Percentiles rank a stretch among this genome's conserved stretches.
These are phyloP conservation scores for Tenebrio molitor DNA, from an alignment of 1,140 invertebrate species.

Conservation along the genomic window DNA sequence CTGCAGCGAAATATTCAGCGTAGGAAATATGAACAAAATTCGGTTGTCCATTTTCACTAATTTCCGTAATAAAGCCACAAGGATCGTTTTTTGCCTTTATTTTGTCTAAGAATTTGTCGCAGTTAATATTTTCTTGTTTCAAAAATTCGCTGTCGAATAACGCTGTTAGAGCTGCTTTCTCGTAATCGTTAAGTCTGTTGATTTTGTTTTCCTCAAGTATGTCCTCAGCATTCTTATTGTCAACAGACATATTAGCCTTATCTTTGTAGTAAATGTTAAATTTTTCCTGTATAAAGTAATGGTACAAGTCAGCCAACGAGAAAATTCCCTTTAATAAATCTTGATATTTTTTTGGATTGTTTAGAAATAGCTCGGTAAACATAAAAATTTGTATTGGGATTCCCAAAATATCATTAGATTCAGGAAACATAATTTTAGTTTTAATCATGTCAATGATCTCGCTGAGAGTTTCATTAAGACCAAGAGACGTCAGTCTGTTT, in stretches of 20 bases:
- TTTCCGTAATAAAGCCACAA: neutral
- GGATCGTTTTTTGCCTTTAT: neutral
- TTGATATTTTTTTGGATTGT: neutral
- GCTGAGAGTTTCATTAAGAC: neutral
- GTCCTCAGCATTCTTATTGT: too few relatives aligned
- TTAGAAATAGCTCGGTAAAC: neutral
- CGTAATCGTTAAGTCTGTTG: neutral
- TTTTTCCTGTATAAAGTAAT: neutral
- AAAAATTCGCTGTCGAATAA: neutral
- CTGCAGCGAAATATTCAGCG: constrained; percentile 7
- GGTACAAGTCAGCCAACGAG: neutral
- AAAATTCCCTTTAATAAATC: neutral
- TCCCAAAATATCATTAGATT: neutral
- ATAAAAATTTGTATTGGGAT: neutral
- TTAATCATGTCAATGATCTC: neutral
- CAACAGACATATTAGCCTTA: neutral
- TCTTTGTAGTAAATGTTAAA: neutral
- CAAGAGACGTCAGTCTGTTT: neutral
- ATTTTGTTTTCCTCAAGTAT: neutral
- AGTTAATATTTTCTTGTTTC: neutral
- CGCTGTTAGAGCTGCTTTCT: neutral
- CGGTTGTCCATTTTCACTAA: neutral
- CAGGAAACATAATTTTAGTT: neutral
- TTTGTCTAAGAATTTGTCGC: neutral
- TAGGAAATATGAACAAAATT: neutral